phyloP scores from a whole-genome alignment of 2,797 vertebrate genomes.

The Nasua narica region DNA sequence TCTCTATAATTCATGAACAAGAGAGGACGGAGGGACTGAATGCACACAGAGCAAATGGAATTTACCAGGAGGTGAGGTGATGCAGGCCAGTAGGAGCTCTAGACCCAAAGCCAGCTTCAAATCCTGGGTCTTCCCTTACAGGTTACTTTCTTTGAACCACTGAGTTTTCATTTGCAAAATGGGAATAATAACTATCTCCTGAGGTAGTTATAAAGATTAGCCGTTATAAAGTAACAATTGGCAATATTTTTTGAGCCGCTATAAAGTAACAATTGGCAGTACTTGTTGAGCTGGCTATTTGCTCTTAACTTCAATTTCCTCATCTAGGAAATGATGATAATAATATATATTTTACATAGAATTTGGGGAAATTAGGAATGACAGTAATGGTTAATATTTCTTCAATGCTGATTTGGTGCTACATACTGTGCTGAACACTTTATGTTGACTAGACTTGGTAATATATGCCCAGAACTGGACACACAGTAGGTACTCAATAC shows the following conservation, averaged over 20 bases:
- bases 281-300: neutral
- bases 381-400: neutral
- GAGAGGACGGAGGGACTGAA: neutral
- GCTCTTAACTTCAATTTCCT: neutral
- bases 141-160: neutral
- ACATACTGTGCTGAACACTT: neutral
- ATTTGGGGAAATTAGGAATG: neutral
- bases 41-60: neutral
- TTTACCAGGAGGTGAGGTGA: neutral
- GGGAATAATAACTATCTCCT: neutral
- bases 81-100: neutral
- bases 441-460: neutral
- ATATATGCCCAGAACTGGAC: neutral
- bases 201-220: neutral
- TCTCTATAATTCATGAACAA: neutral
- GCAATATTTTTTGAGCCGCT: neutral
- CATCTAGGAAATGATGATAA: neutral
- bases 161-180: neutral
- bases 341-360: neutral
- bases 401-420: neutral
- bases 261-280: no score
- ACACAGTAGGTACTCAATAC: neutral
- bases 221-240: neutral
- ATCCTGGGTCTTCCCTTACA: neutral
- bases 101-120: neutral